Evolutionary conservation across 2,113 vertebrate species (phyloP), one percentile per base, ranked within the genome.

Genomic region (Scomber scombrus): DNA sequence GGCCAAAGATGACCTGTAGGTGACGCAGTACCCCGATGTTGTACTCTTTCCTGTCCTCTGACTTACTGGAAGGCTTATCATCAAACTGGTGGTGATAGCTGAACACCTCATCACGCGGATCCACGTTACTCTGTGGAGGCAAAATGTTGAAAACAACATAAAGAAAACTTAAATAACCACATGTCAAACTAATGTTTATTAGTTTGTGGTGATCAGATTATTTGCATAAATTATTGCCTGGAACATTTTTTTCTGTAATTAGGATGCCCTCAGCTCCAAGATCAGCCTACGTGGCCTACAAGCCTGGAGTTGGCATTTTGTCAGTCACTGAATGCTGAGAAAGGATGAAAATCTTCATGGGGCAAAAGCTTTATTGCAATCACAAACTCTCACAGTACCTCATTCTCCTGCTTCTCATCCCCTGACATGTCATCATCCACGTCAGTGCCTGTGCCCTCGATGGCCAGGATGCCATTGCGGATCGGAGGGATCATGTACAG

Each of bases 401-500:
- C 98, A 14, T 97, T 98, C 92, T 99, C 98, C 82, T 99, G 98
- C 90, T 99, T 99, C 93, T 99, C 98, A 91, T 99, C 98, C 40
- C 97, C 98, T 23, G 98, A 99, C 96, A 98, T 97, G 90, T 99
- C 98, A 88, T 99, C 98, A 81, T 99, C 98, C 91, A 99, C 97
- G 72, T 99, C 98, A 40, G 97, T 98, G 87, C 98, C 98, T 1
- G 98, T 99, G 88, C 98, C 98, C 93, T 99, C 98, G 66, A 99
- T 97, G 83, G 98, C 97, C 87, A 99, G 95, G 92, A 99, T 99
- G 88, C 98, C 98, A 14, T 99, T 98, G 82, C 98, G 95, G 76
- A 99, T 99, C 21, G 98, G 96, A 62, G 98, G 98, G 93, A 99
- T 99, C 98, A 99, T 99, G 92, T 99, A 99, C 15, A 99, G 95